Evolutionary conservation across 2,888 invertebrate genomes (phyloP).

Genomic region (Acleris cristana): DNA sequence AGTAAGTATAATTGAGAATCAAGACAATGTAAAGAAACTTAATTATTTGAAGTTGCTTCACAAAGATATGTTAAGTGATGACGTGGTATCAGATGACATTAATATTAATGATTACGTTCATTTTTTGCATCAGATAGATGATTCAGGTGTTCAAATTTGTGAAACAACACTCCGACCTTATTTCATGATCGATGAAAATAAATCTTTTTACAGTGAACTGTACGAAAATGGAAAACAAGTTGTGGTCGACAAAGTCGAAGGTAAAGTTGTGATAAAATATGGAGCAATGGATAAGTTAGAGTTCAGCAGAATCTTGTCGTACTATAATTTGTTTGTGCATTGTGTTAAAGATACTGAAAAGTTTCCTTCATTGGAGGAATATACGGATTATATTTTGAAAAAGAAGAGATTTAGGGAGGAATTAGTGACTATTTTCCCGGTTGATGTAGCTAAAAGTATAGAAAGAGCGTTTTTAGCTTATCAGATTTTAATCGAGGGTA

Average conservation of each 20-base stretch:
- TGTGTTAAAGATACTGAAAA: constrained; percentile 39
- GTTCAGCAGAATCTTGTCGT: constrained; percentile 43
- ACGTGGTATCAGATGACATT: constrained; percentile 37
- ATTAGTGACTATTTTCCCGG: constrained; percentile 37
- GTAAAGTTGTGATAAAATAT: constrained; percentile 40
- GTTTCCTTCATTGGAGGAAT: constrained; percentile 41
- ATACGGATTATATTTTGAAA: constrained; percentile 39
- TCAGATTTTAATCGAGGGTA: constrained; percentile 34
- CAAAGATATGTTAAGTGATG: constrained; percentile 45
- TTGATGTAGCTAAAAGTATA: constrained; percentile 25
- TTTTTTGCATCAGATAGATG: too few species aligned
- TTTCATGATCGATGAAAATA: constrained; percentile 46
- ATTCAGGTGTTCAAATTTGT: constrained; percentile 18
- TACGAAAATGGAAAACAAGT: constrained; percentile 42
- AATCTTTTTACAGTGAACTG: constrained; percentile 49
- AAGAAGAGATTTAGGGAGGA: constrained; percentile 37
- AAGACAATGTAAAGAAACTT: too few species aligned
- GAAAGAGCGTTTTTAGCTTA: constrained; percentile 36
- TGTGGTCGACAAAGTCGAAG: constrained; percentile 41
- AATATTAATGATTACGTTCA: too few species aligned
- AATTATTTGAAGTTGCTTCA: constrained; percentile 45
- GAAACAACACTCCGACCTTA: constrained; percentile 49
- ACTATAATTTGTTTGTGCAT: constrained; percentile 41
- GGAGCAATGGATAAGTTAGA: constrained; percentile 43
- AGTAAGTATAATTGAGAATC: too few species aligned